Evolutionary conservation across 2,113 vertebrate genomes (phyloP).

Genomic region (Morphnarchus princeps): DNA sequence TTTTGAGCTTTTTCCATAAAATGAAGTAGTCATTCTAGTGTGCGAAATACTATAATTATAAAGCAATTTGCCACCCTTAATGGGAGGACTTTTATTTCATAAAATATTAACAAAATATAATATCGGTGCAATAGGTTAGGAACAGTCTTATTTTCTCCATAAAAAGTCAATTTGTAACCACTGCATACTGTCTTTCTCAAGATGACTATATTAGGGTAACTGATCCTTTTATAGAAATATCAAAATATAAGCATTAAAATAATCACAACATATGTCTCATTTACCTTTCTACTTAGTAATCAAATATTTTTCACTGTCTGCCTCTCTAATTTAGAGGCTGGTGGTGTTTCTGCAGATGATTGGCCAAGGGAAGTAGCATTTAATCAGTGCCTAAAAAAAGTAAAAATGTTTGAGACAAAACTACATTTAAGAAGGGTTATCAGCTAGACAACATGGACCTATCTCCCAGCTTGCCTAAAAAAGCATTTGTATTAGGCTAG

Average conservation of each 20-base stretch:
- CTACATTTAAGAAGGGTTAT: neutral
- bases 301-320: conserved; percentile 27
- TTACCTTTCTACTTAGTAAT: neutral
- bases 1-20: conserved; percentile 67
- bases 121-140: conserved; percentile 77
- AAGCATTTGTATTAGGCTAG: neutral
- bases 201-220: conserved; percentile 47
- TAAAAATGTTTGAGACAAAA: neutral
- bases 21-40: conserved; percentile 68
- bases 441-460: neutral
- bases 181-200: conserved; percentile 51
- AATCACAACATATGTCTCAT: neutral
- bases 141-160: conserved; percentile 75
- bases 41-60: conserved; percentile 78
- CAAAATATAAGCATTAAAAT: conserved; percentile 36
- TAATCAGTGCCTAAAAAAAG: neutral
- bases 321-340: neutral
- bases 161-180: conserved; percentile 76
- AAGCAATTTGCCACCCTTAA: conserved; percentile 77
- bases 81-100: conserved; percentile 80
- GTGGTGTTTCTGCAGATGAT: neutral
- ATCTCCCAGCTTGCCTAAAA: neutral
- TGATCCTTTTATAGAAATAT: neutral
- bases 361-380: neutral
- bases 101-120: conserved; percentile 84